A percentile compares a stretch with the other conserved stretches of the same genome.
phyloP scores from a whole-genome alignment of 2,888 invertebrate species.

The Diachrysia chrysitis region DNA sequence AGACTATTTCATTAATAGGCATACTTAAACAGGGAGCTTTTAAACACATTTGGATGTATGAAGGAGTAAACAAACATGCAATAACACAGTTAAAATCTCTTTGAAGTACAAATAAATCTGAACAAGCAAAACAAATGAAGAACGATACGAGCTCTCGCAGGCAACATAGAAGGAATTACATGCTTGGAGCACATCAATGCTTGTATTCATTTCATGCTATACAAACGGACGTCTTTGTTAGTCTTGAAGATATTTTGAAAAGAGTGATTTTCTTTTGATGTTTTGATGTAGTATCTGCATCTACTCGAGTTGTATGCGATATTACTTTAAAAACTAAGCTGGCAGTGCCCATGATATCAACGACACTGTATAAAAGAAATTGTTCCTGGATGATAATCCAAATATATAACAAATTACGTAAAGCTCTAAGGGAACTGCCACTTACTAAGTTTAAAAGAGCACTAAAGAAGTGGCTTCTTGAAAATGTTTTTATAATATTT shows the following conservation, averaged over 20 bases:
- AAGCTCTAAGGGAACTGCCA: too few species aligned
- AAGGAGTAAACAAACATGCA: background rate
- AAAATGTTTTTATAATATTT: too few species aligned
- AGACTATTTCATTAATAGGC: background rate
- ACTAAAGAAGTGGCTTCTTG: too few species aligned
- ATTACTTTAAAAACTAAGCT: too few species aligned
- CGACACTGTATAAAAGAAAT: too few species aligned
- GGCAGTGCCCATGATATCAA: too few species aligned
- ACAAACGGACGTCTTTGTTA: slow-evolving; percentile 10
- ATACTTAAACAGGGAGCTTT: background rate
- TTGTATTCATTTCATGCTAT: background rate
- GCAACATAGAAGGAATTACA: background rate
- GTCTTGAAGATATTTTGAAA: slow-evolving; percentile 6
- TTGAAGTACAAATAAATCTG: slow-evolving; percentile 4
- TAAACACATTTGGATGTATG: background rate
- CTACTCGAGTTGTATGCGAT: background rate
- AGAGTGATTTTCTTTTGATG: slow-evolving; percentile 8
- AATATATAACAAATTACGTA: too few species aligned
- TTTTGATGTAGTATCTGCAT: slow-evolving; percentile 6
- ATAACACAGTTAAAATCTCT: slow-evolving; percentile 4
- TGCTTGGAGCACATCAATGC: background rate
- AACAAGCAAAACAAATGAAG: slow-evolving; percentile 3
- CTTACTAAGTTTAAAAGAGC: too few species aligned
- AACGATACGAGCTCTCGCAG: background rate
- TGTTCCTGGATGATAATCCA: too few species aligned